A percentile compares a stretch with the other conserved stretches of the same genome.
Conservation (phyloP, 2,797 vertebrate species). For the Setipinna tenuifilis region DNA sequence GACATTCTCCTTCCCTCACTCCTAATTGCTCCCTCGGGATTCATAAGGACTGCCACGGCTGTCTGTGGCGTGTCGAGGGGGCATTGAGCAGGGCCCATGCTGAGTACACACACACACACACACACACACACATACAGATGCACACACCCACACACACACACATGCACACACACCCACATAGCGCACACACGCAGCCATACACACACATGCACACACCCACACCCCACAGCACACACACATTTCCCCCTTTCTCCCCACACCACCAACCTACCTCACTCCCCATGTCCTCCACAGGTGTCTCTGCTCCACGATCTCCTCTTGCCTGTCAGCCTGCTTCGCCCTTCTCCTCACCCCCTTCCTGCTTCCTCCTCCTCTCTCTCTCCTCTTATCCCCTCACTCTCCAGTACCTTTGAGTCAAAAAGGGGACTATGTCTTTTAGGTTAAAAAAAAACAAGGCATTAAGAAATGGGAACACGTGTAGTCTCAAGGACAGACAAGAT, state of each 20-base stretch:
- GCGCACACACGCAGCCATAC: slow-evolving; percentile 31
- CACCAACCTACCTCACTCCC: slow-evolving; percentile 21
- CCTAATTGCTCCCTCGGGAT: slow-evolving; percentile 78
- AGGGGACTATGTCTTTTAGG: slow-evolving; percentile 56
- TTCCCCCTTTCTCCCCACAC: not conserved
- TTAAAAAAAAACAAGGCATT: slow-evolving; percentile 52
- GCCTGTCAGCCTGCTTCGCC: slow-evolving; percentile 28
- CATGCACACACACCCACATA: not conserved
- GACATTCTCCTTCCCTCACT: slow-evolving; percentile 75
- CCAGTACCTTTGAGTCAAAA: slow-evolving; percentile 25
- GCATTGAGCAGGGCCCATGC: slow-evolving; percentile 47
- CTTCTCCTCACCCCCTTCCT: slow-evolving; percentile 32
- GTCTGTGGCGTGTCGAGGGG: slow-evolving; percentile 64
- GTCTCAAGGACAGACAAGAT: slow-evolving; percentile 57
- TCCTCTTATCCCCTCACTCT: slow-evolving; percentile 31
- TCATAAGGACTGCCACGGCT: slow-evolving; percentile 69
- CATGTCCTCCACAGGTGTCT: slow-evolving; percentile 54
- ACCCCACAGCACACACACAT: slow-evolving; percentile 22
- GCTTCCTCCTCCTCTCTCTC: slow-evolving; percentile 1
- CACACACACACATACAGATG: not conserved
- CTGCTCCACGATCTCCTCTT: slow-evolving; percentile 24
- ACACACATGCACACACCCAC: slow-evolving; percentile 2
- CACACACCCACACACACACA: slow-evolving; percentile 27
- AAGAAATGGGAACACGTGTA: slow-evolving; percentile 40
- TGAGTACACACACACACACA: slow-evolving; percentile 30